phyloP scores from a whole-genome alignment of 1,140 invertebrate genomes.

The Macrostomum lignano region DNA sequence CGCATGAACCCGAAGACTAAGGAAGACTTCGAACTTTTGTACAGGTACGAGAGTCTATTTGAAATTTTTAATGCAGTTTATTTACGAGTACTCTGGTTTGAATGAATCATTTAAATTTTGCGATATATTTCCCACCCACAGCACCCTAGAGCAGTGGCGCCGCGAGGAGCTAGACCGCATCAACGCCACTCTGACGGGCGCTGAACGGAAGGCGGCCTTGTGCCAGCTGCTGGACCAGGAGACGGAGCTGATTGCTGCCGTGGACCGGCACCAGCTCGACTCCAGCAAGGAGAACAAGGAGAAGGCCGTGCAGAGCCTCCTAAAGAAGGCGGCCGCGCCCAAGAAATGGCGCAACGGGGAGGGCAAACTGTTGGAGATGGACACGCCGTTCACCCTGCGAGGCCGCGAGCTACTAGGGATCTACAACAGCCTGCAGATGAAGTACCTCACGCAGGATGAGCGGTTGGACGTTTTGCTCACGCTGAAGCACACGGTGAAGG shows the following conservation, averaged over 20 bases:
- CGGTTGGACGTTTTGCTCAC: slow-evolving; percentile 26
- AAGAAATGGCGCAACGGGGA: slow-evolving; percentile 19
- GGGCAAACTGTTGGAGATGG: slow-evolving; percentile 21
- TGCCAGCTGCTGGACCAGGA: slow-evolving; percentile 27
- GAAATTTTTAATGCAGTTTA: no score
- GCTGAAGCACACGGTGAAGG: slow-evolving; percentile 28
- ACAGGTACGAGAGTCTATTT: no score
- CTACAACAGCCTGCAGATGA: slow-evolving; percentile 27
- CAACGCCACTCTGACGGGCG: slow-evolving; percentile 15
- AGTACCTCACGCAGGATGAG: slow-evolving; percentile 27
- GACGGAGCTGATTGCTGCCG: slow-evolving; percentile 23
- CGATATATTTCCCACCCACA: no score
- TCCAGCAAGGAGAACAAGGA: slow-evolving; percentile 19
- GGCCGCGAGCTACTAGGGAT: slow-evolving; percentile 25
- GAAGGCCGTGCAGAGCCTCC: slow-evolving; percentile 18
- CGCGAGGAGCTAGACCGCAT: slow-evolving; percentile 23
- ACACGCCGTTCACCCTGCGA: slow-evolving; percentile 25
- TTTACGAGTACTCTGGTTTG: no score
- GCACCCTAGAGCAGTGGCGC: slow-evolving; percentile 26
- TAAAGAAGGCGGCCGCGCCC: slow-evolving; percentile 20
- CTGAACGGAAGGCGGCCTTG: slow-evolving; percentile 25
- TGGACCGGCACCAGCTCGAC: slow-evolving; percentile 24
- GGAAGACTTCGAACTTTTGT: slow-evolving; percentile 27
- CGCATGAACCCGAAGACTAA: slow-evolving; percentile 26
- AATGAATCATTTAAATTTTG: no score